phyloP scores from a whole-genome alignment of 2,888 invertebrate genomes.

The Drosophila niveifrons region DNA sequence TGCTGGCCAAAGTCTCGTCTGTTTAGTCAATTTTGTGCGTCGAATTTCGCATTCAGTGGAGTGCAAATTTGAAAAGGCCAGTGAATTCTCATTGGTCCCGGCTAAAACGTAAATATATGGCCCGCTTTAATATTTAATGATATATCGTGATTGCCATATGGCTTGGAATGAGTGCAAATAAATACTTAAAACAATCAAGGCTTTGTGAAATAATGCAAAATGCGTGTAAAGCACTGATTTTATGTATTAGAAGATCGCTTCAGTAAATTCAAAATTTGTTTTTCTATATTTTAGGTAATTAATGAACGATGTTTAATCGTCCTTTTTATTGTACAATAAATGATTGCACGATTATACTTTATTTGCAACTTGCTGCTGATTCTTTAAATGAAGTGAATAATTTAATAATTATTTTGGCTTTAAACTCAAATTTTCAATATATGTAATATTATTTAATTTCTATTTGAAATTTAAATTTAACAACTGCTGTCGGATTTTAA shows the following conservation, averaged over 20 bases:
- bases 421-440: too few relatives aligned
- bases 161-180: constrained; percentile 11
- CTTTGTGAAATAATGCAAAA: not conserved
- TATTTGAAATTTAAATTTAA: too few relatives aligned
- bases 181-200: constrained; percentile 8
- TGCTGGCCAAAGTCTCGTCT: constrained; percentile 27
- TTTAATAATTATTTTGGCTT: too few relatives aligned
- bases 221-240: not conserved
- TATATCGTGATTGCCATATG: constrained; percentile 29
- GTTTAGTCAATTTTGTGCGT: constrained; percentile 43
- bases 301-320: too few relatives aligned
- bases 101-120: constrained; percentile 31
- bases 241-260: not conserved
- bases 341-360: too few relatives aligned
- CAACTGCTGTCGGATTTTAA: too few relatives aligned
- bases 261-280: not conserved
- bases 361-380: too few relatives aligned
- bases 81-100: constrained; percentile 19
- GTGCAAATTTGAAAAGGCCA: constrained; percentile 61
- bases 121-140: constrained; percentile 33
- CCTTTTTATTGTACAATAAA: too few relatives aligned
- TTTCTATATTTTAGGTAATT: not conserved
- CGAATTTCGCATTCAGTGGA: constrained; percentile 61
- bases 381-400: too few relatives aligned
- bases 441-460: too few relatives aligned